Evolutionary conservation across 1,140 invertebrate genomes (phyloP).

Genomic region (Hylaeus anthracinus): DNA sequence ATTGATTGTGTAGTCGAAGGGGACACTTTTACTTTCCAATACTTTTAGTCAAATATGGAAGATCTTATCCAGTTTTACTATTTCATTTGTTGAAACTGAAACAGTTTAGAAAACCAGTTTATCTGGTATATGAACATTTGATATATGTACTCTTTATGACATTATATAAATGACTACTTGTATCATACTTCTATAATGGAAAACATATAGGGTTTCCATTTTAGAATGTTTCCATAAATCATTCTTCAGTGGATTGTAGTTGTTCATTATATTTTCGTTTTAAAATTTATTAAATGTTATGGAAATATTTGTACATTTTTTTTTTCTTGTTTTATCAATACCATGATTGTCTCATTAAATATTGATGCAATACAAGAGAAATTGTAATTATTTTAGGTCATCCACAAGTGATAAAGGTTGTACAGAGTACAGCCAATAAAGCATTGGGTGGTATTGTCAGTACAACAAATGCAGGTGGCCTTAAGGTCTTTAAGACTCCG

Average conservation of each 20-base stretch:
- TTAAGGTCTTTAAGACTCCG: constrained; percentile 81
- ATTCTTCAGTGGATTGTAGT: not conserved
- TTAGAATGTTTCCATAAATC: not conserved
- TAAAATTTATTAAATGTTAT: not conserved
- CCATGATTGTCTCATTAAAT: constrained; percentile 2
- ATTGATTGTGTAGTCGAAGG: constrained; percentile 9
- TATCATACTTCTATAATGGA: not conserved
- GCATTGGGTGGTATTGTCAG: constrained; percentile 78
- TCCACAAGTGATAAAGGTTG: constrained; percentile 85
- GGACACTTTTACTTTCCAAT: constrained; percentile 1
- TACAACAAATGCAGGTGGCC: constrained; percentile 77
- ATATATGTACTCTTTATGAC: not conserved
- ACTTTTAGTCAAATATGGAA: not conserved
- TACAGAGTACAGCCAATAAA: constrained; percentile 82
- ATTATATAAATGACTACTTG: not conserved
- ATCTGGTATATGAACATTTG: not conserved
- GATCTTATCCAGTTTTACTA: not conserved
- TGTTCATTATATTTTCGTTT: not conserved
- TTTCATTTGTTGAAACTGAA: not conserved
- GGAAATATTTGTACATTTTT: not conserved
- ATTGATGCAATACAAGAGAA: constrained; percentile 1
- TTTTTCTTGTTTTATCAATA: not conserved
- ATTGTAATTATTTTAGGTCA: constrained; percentile 79
- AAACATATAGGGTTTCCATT: not conserved
- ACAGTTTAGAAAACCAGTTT: not conserved